Percentiles rank a stretch among this genome's conserved stretches.
Conservation (phyloP, 2,888 invertebrate species). For the Drosophila imparisetae region DNA sequence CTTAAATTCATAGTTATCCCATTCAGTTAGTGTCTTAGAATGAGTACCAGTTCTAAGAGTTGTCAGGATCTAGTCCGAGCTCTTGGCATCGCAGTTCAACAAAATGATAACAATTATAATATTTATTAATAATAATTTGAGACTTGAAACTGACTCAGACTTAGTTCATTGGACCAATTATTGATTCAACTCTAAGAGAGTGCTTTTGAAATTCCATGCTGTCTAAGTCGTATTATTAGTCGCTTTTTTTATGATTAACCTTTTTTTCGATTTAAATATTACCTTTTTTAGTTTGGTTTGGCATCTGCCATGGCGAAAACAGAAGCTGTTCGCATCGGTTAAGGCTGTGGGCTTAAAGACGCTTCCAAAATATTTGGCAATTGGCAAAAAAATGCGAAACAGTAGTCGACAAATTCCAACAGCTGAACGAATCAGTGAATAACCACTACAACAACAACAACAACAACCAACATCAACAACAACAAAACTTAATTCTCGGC, state of each 20-base stretch:
- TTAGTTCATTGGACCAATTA: not conserved
- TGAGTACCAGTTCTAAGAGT: not conserved
- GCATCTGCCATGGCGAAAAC: slow-evolving; percentile 1
- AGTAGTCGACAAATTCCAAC: slow-evolving; percentile 75
- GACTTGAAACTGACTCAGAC: not conserved
- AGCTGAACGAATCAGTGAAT: slow-evolving; percentile 73
- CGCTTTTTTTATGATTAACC: not conserved
- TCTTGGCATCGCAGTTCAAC: not conserved
- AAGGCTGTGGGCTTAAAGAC: slow-evolving; percentile 12
- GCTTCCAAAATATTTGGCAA: slow-evolving; percentile 54
- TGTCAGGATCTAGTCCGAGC: not conserved
- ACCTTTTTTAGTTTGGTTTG: not conserved
- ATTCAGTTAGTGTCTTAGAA: not conserved
- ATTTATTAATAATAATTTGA: not conserved
- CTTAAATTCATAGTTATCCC: not conserved
- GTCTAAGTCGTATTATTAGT: not conserved
- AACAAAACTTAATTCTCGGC: slow-evolving; percentile 44
- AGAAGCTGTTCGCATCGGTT: slow-evolving; percentile 20
- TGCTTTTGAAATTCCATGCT: not conserved
- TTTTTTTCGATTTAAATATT: not conserved
- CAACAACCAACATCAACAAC: not conserved
- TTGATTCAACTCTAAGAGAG: not conserved
- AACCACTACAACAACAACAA: not conserved
- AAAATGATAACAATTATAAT: not conserved
- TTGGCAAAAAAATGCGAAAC: slow-evolving; percentile 70